A percentile compares a stretch with the other conserved stretches of the same genome.
These are phyloP conservation scores for Parazoanthus atlanticus DNA, from an alignment of 92 coral and sea anemone genomes.

Conservation along the genomic window DNA sequence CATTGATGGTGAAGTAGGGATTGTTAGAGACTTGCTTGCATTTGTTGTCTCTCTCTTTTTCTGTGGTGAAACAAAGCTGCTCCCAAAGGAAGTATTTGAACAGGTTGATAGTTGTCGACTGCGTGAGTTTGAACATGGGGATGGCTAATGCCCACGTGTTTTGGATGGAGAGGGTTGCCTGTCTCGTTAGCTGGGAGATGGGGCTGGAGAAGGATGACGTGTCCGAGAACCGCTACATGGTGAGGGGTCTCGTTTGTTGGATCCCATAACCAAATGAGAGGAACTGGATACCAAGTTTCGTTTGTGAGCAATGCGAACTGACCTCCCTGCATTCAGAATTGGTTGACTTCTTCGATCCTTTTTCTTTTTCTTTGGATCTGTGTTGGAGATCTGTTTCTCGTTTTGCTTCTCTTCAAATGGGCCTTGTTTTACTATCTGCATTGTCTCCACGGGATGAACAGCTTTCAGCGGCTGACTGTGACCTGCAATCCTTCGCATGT, in stretches of 20 bases:
- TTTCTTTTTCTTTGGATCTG: slow-evolving; percentile 37
- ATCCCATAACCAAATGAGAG: not conserved
- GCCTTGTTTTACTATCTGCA: slow-evolving; percentile 29
- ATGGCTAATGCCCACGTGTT: not conserved
- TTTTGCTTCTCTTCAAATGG: slow-evolving; percentile 28
- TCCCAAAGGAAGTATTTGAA: slow-evolving; percentile 10
- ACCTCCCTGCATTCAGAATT: slow-evolving; percentile 13
- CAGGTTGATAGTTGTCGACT: slow-evolving; percentile 15
- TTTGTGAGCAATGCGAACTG: slow-evolving; percentile 9
- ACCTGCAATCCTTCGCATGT: slow-evolving; percentile 23
- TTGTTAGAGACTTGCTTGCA: slow-evolving; percentile 56
- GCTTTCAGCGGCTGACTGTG: slow-evolving; percentile 33
- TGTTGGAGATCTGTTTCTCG: slow-evolving; percentile 32
- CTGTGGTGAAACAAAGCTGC: slow-evolving; percentile 40
- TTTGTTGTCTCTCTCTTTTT: slow-evolving; percentile 64
- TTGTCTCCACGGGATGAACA: slow-evolving; percentile 27
- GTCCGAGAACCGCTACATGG: not conserved
- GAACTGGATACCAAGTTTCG: not conserved
- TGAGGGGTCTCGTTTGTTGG: slow-evolving; percentile 15
- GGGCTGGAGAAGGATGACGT: not conserved
- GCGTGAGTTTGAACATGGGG: not conserved
- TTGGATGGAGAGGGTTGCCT: slow-evolving; percentile 25
- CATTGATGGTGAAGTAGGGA: slow-evolving; percentile 74
- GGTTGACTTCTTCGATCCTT: slow-evolving; percentile 38
- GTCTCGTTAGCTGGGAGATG: not conserved